Evolutionary conservation across 2,113 vertebrate genomes (phyloP).

Genomic region (Cettia cetti): DNA sequence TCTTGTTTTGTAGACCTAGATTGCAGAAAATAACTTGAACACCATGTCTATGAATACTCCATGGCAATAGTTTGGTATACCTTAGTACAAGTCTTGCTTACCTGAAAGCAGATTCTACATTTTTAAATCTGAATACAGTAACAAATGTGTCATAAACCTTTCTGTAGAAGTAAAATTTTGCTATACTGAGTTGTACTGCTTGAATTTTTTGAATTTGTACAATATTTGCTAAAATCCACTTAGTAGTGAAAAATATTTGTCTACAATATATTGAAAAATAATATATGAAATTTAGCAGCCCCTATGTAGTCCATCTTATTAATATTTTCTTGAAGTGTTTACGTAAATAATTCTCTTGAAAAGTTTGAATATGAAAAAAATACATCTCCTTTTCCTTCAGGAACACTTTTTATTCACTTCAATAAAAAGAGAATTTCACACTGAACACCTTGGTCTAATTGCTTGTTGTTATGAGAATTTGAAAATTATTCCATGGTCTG

Average conservation of each 20-base stretch:
- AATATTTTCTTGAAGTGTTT: neutral
- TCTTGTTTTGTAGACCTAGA: neutral
- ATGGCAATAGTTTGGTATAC: neutral
- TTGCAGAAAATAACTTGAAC: neutral
- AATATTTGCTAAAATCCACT: neutral
- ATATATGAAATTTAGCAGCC: neutral
- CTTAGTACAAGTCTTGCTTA: neutral
- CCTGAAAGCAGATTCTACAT: neutral
- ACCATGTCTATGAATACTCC: neutral
- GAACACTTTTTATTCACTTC: neutral
- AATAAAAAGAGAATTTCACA: neutral
- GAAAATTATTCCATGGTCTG: neutral
- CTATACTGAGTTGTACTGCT: neutral
- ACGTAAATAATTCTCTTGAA: neutral
- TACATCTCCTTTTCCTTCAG: neutral
- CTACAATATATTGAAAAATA: neutral
- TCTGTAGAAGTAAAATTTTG: neutral
- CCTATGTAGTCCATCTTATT: neutral
- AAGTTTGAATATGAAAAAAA: neutral
- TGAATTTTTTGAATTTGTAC: neutral
- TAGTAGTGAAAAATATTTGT: neutral
- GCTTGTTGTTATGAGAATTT: neutral
- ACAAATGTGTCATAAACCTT: neutral
- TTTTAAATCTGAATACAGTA: neutral
- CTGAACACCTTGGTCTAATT: fast-evolving